Base-by-base conservation (phyloP, 2,888 invertebrate genomes). In the Nemapogon koenigi region DNA sequence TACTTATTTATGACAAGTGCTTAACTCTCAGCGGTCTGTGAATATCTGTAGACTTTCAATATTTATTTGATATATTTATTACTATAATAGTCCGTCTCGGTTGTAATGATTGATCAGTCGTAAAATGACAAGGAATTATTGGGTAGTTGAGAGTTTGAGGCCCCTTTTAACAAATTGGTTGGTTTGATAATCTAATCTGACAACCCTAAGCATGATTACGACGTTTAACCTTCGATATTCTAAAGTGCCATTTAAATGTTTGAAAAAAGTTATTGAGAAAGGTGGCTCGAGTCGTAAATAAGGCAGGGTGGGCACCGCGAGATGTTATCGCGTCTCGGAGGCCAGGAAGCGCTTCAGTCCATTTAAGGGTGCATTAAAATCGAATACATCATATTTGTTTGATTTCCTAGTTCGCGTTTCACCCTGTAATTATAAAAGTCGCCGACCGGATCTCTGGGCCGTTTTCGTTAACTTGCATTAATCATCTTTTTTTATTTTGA, bases 361-460 rank as follows among this genome's bases (percentile, higher is more conserved):
- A 75, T 79, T 79, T 78, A 79, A 63, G 78, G 79, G 73, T 79
- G 78, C 76, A 80, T 80, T 79, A 79, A 79, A 80, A 78, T 72
- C 76, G 72, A 66, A 80, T 80, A 75, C 76, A 80, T 80, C 80
- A 80, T 79, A 76, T 78, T 76, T 80, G 79, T 80, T 80, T 80
- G 80, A 79, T 80, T 79, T 79, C 78, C 73, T 73, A 76, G 75
- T 67, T 71, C 68, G 62, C 67, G 67, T 72, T 75, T 67, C 65
- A 73, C 71, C 73, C 75, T 72, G 69, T 76, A 73, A 78, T 76
- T 78, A 78, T 71, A 76, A 65, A 65, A 75, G 71, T 70, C 69
- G 68, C 75, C 71, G 73, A 68, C 66, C 61, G 60, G 65, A 71
- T 72, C 71, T 66, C 51, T 59, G 59, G n/a, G 54, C 61, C 51